These are phyloP conservation scores for Elmis aenea DNA, from an alignment of 2,888 invertebrate genomes.

Conservation along the genomic window DNA sequence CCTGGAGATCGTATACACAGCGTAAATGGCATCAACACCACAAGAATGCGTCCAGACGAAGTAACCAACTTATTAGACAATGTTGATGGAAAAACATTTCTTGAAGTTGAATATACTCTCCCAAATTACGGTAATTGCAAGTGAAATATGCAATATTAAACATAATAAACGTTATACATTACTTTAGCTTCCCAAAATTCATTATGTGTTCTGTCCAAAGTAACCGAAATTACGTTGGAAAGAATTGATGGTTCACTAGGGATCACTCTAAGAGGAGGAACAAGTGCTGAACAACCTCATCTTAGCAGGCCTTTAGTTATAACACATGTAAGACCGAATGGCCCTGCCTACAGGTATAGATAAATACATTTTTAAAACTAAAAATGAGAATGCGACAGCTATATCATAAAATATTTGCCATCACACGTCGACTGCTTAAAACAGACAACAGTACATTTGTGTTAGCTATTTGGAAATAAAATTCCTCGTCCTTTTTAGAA, in stretches of 20 bases:
- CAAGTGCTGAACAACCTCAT: constrained; percentile 58
- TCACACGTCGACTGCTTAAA: neutral
- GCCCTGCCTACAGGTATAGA: constrained; percentile 73
- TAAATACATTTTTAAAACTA: neutral
- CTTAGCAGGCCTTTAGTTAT: constrained; percentile 75
- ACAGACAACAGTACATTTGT: too few species aligned
- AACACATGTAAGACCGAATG: constrained; percentile 82
- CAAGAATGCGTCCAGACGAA: constrained; percentile 71
- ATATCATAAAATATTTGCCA: too few species aligned
- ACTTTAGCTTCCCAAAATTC: constrained; percentile 58
- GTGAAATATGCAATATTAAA: neutral
- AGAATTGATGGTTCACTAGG: constrained; percentile 80
- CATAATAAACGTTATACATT: neutral
- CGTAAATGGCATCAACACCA: constrained; percentile 76
- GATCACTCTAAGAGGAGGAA: constrained; percentile 80
- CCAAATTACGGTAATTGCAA: constrained; percentile 68
- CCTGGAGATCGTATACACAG: constrained; percentile 77
- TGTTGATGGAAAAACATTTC: constrained; percentile 67
- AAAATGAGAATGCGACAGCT: too few species aligned
- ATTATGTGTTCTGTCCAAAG: constrained; percentile 68
- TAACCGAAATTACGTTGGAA: constrained; percentile 76
- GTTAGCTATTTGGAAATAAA: too few species aligned
- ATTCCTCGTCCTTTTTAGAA: too few species aligned
- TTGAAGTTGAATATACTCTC: constrained; percentile 80
- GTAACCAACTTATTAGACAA: constrained; percentile 69